phyloP scores from a whole-genome alignment of 2,113 vertebrate species.

The Chrysochloris asiatica region DNA sequence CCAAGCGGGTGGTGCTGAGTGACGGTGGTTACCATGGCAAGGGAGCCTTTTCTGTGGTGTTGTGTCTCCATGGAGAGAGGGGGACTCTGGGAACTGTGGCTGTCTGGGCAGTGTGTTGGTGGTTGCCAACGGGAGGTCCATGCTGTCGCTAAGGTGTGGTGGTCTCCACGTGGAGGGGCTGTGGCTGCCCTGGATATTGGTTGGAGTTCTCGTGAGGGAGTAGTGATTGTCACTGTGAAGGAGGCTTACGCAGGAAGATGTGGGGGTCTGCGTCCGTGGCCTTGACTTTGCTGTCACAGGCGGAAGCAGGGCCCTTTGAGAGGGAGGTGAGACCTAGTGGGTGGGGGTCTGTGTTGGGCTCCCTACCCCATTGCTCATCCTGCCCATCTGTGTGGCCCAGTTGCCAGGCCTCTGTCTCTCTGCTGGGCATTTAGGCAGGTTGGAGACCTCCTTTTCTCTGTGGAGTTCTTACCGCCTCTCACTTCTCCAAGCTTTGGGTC shows the following conservation, averaged over 20 bases:
- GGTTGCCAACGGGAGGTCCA: conserved; percentile 71
- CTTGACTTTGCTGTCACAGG: background rate
- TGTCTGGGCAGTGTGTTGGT: background rate
- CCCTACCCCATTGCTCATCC: background rate
- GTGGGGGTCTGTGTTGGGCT: conserved; percentile 19
- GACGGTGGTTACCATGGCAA: conserved; percentile 45
- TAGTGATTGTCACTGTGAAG: background rate
- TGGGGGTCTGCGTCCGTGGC: background rate
- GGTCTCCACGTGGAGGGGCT: conserved; percentile 65
- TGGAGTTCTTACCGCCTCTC: too few relatives aligned
- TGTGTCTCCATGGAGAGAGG: conserved; percentile 73
- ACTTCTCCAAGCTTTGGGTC: too few relatives aligned
- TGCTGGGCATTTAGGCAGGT: too few relatives aligned
- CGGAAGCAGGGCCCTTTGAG: background rate
- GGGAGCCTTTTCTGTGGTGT: conserved; percentile 50
- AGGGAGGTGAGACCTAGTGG: background rate
- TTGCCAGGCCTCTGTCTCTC: background rate
- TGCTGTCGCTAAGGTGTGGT: conserved; percentile 11
- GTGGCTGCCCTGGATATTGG: background rate
- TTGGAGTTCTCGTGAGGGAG: background rate
- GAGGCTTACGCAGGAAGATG: background rate
- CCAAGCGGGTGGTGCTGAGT: conserved; percentile 49
- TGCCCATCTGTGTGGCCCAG: background rate
- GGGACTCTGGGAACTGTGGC: conserved; percentile 26
- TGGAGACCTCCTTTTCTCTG: background rate